Evolutionary conservation across 2,888 invertebrate species (phyloP), one percentile per base, ranked within the genome.

Genomic region (Lasioglossum malachurum): DNA sequence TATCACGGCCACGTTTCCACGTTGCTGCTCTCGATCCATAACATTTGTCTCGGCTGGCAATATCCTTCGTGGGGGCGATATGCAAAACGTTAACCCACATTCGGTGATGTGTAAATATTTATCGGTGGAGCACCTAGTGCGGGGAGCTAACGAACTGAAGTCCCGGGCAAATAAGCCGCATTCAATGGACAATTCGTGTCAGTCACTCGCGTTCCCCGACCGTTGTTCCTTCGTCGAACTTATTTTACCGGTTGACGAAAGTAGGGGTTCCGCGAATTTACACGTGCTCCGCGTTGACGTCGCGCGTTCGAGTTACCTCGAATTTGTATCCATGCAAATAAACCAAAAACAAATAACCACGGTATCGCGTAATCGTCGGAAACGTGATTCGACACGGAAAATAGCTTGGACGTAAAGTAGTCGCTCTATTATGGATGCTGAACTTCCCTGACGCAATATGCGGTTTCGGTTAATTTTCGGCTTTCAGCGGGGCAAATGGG

Each of bases 81-180:
- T 92, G 91, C 89, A 89, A 92, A 85, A 89, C 85, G 85, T 79
- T 85, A 83, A 92, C 91, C 91, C 86, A 91, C 89, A 89, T 91
- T 88, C 82, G 83, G 79, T 73, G 79, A 78, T 78, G 86, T 75
- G 88, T 89, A 87, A 92, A 91, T 91, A 92, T 91, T 89, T 91
- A 91, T 91, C 91, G 84, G 75, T 38, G 76, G 78, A 57, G 81
- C 73, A 74, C 75, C 86, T 78, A 57, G 81, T 82, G 82, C 82
- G 84, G 82, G 78, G 83, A 79, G 76, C 81, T 86, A 89, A 91
- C 80, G 78, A 49, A 74, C 49, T 35, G 23, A 80, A 89, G 77
- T 77, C 46, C 75, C 74, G 72, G 64, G 75, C 79, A 73, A 89
- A 78, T 76, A 78, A 80, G 78, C 76, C 67, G n/a, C 72, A n/a